Percentiles rank a stretch among this genome's conserved stretches.
Conservation (phyloP, 2,888 invertebrate species). For the Drosophila recens region DNA sequence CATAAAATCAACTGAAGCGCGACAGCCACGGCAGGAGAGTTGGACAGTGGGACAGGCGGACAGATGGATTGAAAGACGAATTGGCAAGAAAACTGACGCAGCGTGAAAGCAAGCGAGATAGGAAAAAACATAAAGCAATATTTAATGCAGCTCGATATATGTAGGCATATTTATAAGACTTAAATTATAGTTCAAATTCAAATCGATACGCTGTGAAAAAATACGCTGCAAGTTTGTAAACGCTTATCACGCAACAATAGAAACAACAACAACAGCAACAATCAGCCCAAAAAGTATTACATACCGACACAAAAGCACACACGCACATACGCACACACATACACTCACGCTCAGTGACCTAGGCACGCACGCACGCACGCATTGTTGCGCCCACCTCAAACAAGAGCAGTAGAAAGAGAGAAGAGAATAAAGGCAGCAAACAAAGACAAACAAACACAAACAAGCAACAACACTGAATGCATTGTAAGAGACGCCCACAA, state of each 20-base stretch:
- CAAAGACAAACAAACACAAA: constrained; percentile 12
- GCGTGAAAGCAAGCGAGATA: constrained; percentile 55
- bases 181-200: constrained; percentile 27
- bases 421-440: constrained; percentile 9
- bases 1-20: constrained; percentile 65
- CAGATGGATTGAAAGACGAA: constrained; percentile 22
- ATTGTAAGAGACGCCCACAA: constrained; percentile 23
- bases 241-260: constrained; percentile 50
- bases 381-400: constrained; percentile 38
- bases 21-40: constrained; percentile 43
- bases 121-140: constrained; percentile 33
- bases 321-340: constrained; percentile 6
- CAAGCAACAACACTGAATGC: constrained; percentile 25
- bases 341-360: constrained; percentile 5
- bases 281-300: constrained; percentile 45
- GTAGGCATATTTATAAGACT: constrained; percentile 12
- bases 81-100: constrained; percentile 31
- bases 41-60: constrained; percentile 13
- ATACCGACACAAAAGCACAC: constrained; percentile 27
- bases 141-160: constrained; percentile 32
- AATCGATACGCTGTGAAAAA: constrained; percentile 46
- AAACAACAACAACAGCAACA: constrained; percentile 23
- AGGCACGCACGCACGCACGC: constrained; percentile 17
- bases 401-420: constrained; percentile 9
- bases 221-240: constrained; percentile 9